Base-by-base conservation (phyloP, 2,888 invertebrate species). In the Lasioglossum zephyrum region DNA sequence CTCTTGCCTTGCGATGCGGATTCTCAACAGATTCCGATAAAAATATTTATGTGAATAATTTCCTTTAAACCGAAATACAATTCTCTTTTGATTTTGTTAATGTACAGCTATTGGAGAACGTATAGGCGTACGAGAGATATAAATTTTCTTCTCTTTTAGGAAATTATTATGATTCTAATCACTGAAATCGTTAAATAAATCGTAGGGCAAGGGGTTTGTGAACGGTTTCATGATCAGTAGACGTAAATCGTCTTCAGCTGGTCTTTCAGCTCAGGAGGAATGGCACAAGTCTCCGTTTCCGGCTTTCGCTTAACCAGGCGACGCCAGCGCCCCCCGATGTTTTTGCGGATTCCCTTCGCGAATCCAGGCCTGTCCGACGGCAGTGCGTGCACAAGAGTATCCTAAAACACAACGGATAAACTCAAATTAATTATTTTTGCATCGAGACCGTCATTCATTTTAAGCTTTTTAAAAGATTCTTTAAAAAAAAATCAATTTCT, bases 201-300 rank as follows among this genome's bases (percentile, higher is more conserved):
- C 39, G 39, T 5, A 39, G 39, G 39, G 8, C 41, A 41, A 8
- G 41, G 41, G 41, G 41, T 8, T 13, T 11, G 11, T 11, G 44
- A 80, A 82, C 86, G 73, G 69, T 79, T 84, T 66, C 69, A 78
- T 57, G 49, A 77, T 70, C 96, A 98, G 96, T 98, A 98, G 95
- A 98, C 98, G 95, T 98, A 98, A 94, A 98, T 98, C 95, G 98
- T 97, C 96, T 98, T 98, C 92, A 98, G 96, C 96, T 98, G 98
- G 92, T 98, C 98, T 95, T 97, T 97, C 93, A 98, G 96, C 96
- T 98, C 98, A 84, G 98, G 97, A 92, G 98, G 98, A 96, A 98
- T 98, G 95, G 97, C 97, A 96, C 97, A 97, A 90, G 97, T 96
- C 95, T 98, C 97, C 95, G 97, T 97, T 94, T 97, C 97, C 89